Conservation (phyloP, 2,113 vertebrate genomes). For the Cnemophilus loriae region DNA sequence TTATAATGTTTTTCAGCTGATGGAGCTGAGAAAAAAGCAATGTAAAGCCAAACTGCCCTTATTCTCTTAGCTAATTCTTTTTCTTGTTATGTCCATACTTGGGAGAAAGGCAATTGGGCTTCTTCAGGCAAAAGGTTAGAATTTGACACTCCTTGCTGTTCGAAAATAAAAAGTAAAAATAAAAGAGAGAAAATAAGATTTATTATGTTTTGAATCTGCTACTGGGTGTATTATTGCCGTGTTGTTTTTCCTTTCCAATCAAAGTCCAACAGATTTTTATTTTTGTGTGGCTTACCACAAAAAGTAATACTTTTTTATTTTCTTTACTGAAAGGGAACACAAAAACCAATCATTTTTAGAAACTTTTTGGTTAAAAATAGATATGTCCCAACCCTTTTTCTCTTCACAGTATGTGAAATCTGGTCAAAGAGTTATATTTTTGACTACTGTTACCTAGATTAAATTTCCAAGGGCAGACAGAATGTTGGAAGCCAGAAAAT, state of each 20-base stretch:
- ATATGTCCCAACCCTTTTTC: conserved; percentile 63
- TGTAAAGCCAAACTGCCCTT: neutral
- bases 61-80: neutral
- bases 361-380: conserved; percentile 71
- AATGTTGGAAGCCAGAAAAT: conserved; percentile 63
- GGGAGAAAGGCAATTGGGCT: neutral
- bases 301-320: conserved; percentile 33
- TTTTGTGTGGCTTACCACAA: conserved; percentile 24
- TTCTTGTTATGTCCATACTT: neutral
- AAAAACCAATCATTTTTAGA: conserved; percentile 65
- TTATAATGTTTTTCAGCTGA: neutral
- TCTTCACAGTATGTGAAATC: conserved; percentile 69
- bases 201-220: conserved; percentile 51
- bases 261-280: neutral
- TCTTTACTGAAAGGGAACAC: conserved; percentile 29
- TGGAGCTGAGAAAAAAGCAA: neutral
- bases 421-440: conserved; percentile 71
- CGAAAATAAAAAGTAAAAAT: conserved; percentile 12
- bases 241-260: neutral
- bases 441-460: conserved; percentile 76
- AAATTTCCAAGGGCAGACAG: conserved; percentile 69
- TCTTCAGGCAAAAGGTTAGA: conserved; percentile 23
- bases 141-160: neutral
- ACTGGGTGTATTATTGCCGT: conserved; percentile 9
- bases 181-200: conserved; percentile 18